Percentiles rank a stretch among this genome's conserved stretches.
phyloP scores from a whole-genome alignment of 2,797 vertebrate genomes.

The Anguilla megastoma region DNA sequence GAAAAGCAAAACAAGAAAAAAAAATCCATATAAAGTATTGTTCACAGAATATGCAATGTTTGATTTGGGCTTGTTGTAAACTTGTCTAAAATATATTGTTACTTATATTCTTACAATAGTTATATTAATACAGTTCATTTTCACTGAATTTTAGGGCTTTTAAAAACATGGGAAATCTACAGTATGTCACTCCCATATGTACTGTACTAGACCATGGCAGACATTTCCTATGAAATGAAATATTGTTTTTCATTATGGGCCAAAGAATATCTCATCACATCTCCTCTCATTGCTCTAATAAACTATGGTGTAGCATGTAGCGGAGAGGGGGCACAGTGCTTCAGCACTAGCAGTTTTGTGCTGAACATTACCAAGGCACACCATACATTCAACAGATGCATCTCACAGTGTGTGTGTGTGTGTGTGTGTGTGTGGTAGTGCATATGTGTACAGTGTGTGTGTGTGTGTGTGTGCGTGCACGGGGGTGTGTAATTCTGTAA shows the following conservation, averaged over 20 bases:
- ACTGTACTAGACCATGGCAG: background rate
- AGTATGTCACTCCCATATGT: background rate
- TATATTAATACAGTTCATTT: background rate
- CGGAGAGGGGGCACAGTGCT: background rate
- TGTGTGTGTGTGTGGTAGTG: background rate
- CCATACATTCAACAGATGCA: background rate
- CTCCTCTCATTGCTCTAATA: slow-evolving; percentile 17
- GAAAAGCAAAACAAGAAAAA: background rate
- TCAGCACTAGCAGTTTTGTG: background rate
- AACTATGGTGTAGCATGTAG: background rate
- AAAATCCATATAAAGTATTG: background rate
- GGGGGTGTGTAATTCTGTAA: slow-evolving; percentile 25
- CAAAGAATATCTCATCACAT: slow-evolving; percentile 19
- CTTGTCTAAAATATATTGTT: background rate
- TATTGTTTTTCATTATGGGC: slow-evolving; percentile 18
- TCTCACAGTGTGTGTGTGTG: background rate
- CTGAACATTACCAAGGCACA: background rate
- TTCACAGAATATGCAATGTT: background rate
- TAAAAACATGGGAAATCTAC: background rate
- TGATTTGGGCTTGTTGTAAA: background rate
- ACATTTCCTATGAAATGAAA: background rate
- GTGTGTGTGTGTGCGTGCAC: background rate
- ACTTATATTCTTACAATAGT: background rate
- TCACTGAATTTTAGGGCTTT: background rate
- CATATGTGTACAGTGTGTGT: background rate